Conservation (phyloP, 2,888 invertebrate species). For the Agonopterix subpropinquella region DNA sequence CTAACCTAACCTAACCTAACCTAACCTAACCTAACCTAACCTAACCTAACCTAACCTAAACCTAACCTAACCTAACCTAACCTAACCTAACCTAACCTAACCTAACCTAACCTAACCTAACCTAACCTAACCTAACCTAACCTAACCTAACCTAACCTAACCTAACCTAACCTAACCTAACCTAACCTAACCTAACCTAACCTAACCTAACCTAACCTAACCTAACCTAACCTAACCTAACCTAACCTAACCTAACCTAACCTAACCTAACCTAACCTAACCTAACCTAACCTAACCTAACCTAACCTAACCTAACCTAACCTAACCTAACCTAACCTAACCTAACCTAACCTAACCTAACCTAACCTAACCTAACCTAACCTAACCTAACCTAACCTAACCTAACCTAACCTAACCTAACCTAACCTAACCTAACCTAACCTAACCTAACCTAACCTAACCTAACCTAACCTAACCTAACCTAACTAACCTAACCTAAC, state of each 20-base stretch:
- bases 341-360: slow-evolving; percentile 11
- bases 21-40: slow-evolving; percentile 12
- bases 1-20: slow-evolving; percentile 12
- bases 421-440: slow-evolving; percentile 17
- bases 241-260: slow-evolving; percentile 14
- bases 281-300: slow-evolving; percentile 11
- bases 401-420: slow-evolving; percentile 15
- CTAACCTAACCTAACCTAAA: slow-evolving; percentile 11
- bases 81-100: slow-evolving; percentile 9
- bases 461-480: slow-evolving; percentile 10
- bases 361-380: slow-evolving; percentile 15
- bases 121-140: slow-evolving; percentile 10
- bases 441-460: slow-evolving; percentile 15
- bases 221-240: slow-evolving; percentile 14
- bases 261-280: slow-evolving; percentile 15
- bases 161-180: slow-evolving; percentile 7
- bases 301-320: slow-evolving; percentile 10
- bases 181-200: slow-evolving; percentile 6
- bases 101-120: slow-evolving; percentile 9
- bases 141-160: slow-evolving; percentile 9
- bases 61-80: slow-evolving; percentile 12
- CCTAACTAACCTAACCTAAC: slow-evolving; percentile 4
- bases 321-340: slow-evolving; percentile 9
- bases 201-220: slow-evolving; percentile 7
- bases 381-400: slow-evolving; percentile 16